Percentiles rank a stretch among this genome's conserved stretches.
Evolutionary conservation across 2,888 invertebrate genomes (phyloP).

Genomic region (Eulithis prunata): DNA sequence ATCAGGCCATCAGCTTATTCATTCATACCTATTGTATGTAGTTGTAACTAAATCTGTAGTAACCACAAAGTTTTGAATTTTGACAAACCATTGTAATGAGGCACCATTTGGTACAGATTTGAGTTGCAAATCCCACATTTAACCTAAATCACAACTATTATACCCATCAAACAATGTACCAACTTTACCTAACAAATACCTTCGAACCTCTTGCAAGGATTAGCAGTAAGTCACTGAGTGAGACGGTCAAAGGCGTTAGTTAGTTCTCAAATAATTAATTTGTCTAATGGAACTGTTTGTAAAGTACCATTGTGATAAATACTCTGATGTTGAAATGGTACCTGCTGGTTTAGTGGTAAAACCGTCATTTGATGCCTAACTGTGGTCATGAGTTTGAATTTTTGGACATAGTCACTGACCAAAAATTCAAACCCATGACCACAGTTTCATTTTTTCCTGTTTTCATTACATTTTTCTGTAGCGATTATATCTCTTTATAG

Average conservation of each 20-base stretch:
- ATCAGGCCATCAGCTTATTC: no score
- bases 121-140: constrained; percentile 6
- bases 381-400: no score
- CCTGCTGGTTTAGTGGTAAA: no score
- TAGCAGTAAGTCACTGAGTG: constrained; percentile 62
- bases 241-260: constrained; percentile 76
- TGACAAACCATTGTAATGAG: neutral
- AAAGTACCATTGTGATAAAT: constrained; percentile 12
- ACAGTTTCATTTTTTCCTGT: no score
- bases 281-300: constrained; percentile 71
- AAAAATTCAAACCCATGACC: no score
- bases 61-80: no score
- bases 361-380: no score
- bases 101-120: neutral
- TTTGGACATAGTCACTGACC: no score
- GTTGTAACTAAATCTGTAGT: no score
- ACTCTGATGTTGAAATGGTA: constrained; percentile 1
- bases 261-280: constrained; percentile 81
- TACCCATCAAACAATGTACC: constrained; percentile 37
- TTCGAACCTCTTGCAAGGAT: constrained; percentile 62
- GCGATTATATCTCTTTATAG: no score
- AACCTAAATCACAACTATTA: constrained; percentile 44
- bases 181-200: constrained; percentile 49
- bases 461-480: no score
- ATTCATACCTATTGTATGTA: no score